Evolutionary conservation across 2,888 invertebrate species (phyloP), one percentile per base, ranked within the genome.

Genomic region (Morpho deidamia): DNA sequence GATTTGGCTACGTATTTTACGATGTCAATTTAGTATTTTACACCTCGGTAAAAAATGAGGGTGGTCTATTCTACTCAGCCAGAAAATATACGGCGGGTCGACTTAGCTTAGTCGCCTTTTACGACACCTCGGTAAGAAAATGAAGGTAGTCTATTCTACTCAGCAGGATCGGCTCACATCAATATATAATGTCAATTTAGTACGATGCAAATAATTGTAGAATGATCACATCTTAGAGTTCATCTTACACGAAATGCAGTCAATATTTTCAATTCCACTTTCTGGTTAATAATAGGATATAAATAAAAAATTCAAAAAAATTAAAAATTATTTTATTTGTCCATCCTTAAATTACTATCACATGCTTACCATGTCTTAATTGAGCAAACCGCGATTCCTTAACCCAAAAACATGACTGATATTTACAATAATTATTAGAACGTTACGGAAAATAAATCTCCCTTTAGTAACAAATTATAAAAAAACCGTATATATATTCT

Each of bases 351-450:
- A 44, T 14, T 44, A 49, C 43, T 49, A 44, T 49, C 49, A 53
- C 44, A 49, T 53, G 49, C 32, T 53, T 23, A 53, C 44, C 53
- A 53, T 44, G 40, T 43, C 11, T 32, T 33, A 10, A 32, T 56
- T 56, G 55, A 56, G 55, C 55, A 56, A 56, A 48, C 53, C 53
- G 43, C 47, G 39, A 44, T 44, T 52, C 23, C 23, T 23, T 23
- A 23, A 5, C 23, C 23, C 23, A 23, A 23, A 23, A 23, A 23
- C 34, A 11, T 40, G 8, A 39, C 33, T 43, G n/a, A 10, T 44
- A 42, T 7, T 43, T 43, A 11, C 33, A 47, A 34, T 34, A 48
- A 34, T 35, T 8, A 33, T 33, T 35, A 35, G 41, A n/a, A n/a
- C n/a, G n/a, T n/a, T n/a, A 34, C 14, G 35, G 11, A 35, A n/a